These are phyloP conservation scores for Pseudopleuronectes americanus DNA, from an alignment of 2,797 vertebrate species.

Conservation along the genomic window DNA sequence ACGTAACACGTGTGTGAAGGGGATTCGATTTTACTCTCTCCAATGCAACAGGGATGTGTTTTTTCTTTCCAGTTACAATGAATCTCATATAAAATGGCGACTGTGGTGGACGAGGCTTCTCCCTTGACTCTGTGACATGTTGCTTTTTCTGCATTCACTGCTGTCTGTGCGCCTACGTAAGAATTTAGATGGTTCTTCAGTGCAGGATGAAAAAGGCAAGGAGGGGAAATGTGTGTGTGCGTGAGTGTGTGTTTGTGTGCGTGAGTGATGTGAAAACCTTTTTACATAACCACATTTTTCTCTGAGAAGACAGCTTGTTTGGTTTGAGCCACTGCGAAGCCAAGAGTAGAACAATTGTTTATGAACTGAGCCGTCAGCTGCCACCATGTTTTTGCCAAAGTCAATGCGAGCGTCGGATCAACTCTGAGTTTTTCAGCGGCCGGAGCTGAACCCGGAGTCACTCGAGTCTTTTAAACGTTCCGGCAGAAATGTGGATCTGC, in stretches of 20 bases:
- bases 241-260: not conserved
- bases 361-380: slow-evolving; percentile 47
- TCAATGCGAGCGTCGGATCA: slow-evolving; percentile 11
- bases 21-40: not conserved
- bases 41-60: not conserved
- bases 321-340: slow-evolving; percentile 33
- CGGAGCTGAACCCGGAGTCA: not conserved
- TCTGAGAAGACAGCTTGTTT: slow-evolving; percentile 50
- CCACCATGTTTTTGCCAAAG: slow-evolving; percentile 15
- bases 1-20: not conserved
- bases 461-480: slow-evolving; percentile 19
- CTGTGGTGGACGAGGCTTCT: not conserved
- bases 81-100: slow-evolving; percentile 4
- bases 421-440: slow-evolving; percentile 10
- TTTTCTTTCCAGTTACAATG: not conserved
- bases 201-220: not conserved
- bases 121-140: not conserved
- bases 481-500: slow-evolving; percentile 22
- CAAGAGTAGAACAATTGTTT: slow-evolving; percentile 35
- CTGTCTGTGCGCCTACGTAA: slow-evolving; percentile 37
- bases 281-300: slow-evolving; percentile 50
- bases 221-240: slow-evolving; percentile 3
- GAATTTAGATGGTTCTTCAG: slow-evolving; percentile 16
- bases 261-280: slow-evolving; percentile 17
- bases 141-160: slow-evolving; percentile 4